phyloP scores from a whole-genome alignment of 2,888 invertebrate species.

The Lasioglossum figueresi region DNA sequence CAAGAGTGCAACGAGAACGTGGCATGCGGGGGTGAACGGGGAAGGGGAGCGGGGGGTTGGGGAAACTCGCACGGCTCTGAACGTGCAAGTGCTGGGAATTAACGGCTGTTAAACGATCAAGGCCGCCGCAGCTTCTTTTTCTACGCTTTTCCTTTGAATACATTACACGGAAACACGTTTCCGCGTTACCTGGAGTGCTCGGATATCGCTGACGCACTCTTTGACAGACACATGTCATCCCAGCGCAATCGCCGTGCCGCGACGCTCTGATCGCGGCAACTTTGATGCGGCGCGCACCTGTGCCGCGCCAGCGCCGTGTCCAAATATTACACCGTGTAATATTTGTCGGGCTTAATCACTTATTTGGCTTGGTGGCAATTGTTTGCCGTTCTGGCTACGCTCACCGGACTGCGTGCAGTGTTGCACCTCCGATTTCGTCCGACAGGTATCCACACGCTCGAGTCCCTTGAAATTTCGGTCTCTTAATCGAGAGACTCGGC shows the following conservation, averaged over 20 bases:
- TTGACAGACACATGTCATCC: neutral
- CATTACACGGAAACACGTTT: neutral
- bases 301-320: neutral
- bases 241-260: neutral
- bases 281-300: constrained; percentile 32
- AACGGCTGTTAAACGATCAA: constrained; percentile 62
- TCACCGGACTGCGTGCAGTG: neutral
- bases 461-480: neutral
- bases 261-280: constrained; percentile 29
- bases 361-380: constrained; percentile 43
- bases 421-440: constrained; percentile 2
- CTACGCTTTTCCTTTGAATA: constrained; percentile 1
- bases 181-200: neutral
- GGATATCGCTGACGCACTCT: neutral
- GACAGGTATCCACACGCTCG: neutral
- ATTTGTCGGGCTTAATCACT: constrained; percentile 37
- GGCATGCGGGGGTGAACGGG: neutral
- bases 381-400: constrained; percentile 21
- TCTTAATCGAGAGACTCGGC: neutral
- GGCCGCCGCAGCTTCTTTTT: constrained; percentile 3
- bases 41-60: neutral
- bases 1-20: neutral
- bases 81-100: constrained; percentile 64
- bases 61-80: constrained; percentile 32
- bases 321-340: constrained; percentile 43